phyloP scores from a whole-genome alignment of 2,888 invertebrate species.

The Drosophila neotestacea region DNA sequence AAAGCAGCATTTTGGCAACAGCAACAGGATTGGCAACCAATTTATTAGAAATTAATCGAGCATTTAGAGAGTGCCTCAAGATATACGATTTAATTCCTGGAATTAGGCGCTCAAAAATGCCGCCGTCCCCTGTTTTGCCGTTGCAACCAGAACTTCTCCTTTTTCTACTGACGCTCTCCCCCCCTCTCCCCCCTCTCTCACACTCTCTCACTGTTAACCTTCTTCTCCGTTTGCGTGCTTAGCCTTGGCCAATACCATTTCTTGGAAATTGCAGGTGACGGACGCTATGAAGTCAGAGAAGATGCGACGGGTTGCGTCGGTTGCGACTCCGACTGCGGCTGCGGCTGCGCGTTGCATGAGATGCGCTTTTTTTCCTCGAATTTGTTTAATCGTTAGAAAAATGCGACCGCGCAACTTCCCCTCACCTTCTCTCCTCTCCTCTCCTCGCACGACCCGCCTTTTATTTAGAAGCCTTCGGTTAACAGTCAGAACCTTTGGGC shows the following conservation, averaged over 20 bases:
- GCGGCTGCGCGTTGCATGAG: conserved; percentile 75
- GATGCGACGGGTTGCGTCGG: conserved; percentile 19
- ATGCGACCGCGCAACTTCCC: conserved; percentile 69
- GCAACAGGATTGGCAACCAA: conserved; percentile 54
- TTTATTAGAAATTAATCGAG: conserved; percentile 82
- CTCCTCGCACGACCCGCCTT: conserved; percentile 7
- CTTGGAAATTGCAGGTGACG: conserved; percentile 84
- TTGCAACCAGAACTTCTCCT: conserved; percentile 61
- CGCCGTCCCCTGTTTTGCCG: conserved; percentile 37
- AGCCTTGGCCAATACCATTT: conserved; percentile 59
- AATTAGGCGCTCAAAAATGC: conserved; percentile 76
- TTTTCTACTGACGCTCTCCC: neutral
- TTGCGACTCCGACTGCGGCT: conserved; percentile 40
- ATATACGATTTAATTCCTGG: conserved; percentile 84
- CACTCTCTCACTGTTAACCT: conserved; percentile 8
- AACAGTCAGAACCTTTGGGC: conserved; percentile 24
- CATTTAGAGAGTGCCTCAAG: conserved; percentile 71
- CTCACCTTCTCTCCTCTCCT: neutral
- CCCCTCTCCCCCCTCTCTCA: conserved; percentile 5
- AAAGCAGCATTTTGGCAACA: conserved; percentile 19
- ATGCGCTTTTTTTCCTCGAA: conserved; percentile 84
- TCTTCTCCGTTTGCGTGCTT: conserved; percentile 39
- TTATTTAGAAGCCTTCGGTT: conserved; percentile 34
- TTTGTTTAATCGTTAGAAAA: conserved; percentile 85
- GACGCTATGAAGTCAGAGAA: conserved; percentile 42